These are phyloP conservation scores for Zophobas atratus DNA, from an alignment of 1,140 invertebrate genomes.

Conservation along the genomic window DNA sequence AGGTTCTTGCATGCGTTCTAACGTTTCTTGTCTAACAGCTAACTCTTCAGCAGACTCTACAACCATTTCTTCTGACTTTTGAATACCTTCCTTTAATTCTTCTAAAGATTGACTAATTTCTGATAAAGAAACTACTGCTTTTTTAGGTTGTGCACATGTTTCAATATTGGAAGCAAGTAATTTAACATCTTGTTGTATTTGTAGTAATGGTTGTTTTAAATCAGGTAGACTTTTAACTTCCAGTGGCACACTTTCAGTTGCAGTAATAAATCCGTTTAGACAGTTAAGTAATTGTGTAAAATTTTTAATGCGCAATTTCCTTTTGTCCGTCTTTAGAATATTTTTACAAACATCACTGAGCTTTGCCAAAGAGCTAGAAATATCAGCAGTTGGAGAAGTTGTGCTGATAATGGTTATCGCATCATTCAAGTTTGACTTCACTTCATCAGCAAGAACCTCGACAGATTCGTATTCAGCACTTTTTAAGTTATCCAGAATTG, in stretches of 20 bases:
- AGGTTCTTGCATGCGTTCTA: conserved; percentile 51
- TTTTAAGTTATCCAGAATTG: not conserved
- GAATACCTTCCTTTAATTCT: conserved; percentile 50
- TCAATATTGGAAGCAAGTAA: conserved; percentile 24
- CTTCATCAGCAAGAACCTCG: not conserved
- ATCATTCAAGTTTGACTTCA: not conserved
- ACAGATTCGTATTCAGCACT: conserved; percentile 14
- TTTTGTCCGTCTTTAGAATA: conserved; percentile 37
- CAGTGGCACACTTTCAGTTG: not conserved
- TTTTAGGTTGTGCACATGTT: conserved; percentile 38
- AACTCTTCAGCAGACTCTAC: conserved; percentile 43
- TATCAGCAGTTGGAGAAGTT: conserved; percentile 1
- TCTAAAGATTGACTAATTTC: conserved; percentile 53
- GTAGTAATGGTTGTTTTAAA: conserved; percentile 46
- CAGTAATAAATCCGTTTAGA: conserved; percentile 8
- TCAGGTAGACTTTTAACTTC: conserved; percentile 18
- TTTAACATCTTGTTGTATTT: conserved; percentile 13
- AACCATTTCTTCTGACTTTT: conserved; percentile 48
- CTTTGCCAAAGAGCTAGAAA: conserved; percentile 20
- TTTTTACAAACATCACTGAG: conserved; percentile 3
- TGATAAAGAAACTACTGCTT: conserved; percentile 49
- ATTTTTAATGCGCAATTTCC: not conserved
- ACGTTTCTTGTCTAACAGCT: conserved; percentile 20
- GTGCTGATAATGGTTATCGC: not conserved
- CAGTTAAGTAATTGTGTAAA: not conserved